Percentiles rank a stretch among this genome's conserved stretches.
phyloP scores from a whole-genome alignment of 1,140 invertebrate species.

The Orchesella cincta region DNA sequence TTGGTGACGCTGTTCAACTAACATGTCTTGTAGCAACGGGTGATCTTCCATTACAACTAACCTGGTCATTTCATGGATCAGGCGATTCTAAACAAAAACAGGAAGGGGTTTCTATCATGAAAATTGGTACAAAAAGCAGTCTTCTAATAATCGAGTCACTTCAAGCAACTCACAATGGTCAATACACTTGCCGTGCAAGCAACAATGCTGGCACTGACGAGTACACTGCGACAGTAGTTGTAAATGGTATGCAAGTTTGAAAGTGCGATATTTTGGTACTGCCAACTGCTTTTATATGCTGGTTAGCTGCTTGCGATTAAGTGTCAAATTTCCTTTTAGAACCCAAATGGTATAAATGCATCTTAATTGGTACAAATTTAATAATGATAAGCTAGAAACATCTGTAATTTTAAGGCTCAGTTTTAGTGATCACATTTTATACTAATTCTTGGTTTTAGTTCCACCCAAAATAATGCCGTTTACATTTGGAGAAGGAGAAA shows the following conservation, averaged over 20 bases:
- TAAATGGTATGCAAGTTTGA: conserved; percentile 76
- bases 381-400: no score
- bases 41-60: conserved; percentile 55
- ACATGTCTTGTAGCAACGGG: neutral
- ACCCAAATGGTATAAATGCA: no score
- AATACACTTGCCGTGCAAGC: conserved; percentile 58
- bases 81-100: conserved; percentile 5
- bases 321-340: no score
- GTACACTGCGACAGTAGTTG: conserved; percentile 49
- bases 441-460: conserved; percentile 56
- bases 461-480: conserved; percentile 65
- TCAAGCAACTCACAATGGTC: conserved; percentile 55
- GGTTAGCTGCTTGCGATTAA: neutral
- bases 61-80: conserved; percentile 66
- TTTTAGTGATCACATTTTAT: neutral
- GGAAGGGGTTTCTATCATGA: conserved; percentile 22
- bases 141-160: neutral
- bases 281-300: no score
- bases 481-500: conserved; percentile 60
- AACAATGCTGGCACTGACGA: conserved; percentile 7
- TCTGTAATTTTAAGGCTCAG: neutral
- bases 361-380: no score
- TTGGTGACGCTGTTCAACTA: conserved; percentile 15
- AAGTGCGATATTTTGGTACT: no score
- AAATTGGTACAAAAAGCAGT: conserved; percentile 11